phyloP scores from a whole-genome alignment of 1,140 invertebrate genomes.

The Frieseomelitta varia region DNA sequence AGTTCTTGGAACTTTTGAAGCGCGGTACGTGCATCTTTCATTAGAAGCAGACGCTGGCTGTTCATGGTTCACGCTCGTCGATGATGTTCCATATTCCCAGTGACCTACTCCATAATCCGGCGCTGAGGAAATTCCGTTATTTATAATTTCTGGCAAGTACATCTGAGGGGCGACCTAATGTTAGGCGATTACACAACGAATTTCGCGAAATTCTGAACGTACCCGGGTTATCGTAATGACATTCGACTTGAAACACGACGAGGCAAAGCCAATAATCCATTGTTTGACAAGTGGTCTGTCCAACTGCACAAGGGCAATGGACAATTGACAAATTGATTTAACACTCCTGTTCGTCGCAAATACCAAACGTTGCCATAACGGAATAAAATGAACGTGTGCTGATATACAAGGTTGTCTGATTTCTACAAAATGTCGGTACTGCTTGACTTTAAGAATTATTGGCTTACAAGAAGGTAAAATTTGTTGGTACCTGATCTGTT shows the following conservation, averaged over 20 bases:
- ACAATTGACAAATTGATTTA: neutral
- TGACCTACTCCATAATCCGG: slow-evolving; percentile 69
- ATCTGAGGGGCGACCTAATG: slow-evolving; percentile 71
- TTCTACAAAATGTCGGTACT: too few species aligned
- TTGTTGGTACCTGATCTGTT: too few species aligned
- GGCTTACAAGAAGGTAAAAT: too few species aligned
- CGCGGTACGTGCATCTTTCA: neutral
- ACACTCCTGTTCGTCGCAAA: too few species aligned
- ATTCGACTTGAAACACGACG: neutral
- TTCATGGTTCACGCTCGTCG: slow-evolving; percentile 35
- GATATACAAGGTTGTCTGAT: too few species aligned
- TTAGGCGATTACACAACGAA: slow-evolving; percentile 74
- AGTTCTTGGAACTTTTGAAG: neutral
- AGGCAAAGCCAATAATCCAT: neutral
- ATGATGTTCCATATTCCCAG: slow-evolving; percentile 71
- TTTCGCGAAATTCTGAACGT: slow-evolving; percentile 62
- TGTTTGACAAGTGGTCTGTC: neutral
- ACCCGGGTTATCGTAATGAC: slow-evolving; percentile 12
- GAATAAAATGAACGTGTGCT: too few species aligned
- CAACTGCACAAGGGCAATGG: neutral
- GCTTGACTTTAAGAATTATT: too few species aligned
- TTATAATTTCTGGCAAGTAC: slow-evolving; percentile 81
- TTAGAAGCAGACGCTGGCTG: neutral
- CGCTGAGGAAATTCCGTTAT: slow-evolving; percentile 78
- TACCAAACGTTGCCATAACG: too few species aligned